A percentile compares a stretch with the other conserved stretches of the same genome.
Evolutionary conservation across 2,888 invertebrate genomes (phyloP).

Genomic region (Acronicta leporina): DNA sequence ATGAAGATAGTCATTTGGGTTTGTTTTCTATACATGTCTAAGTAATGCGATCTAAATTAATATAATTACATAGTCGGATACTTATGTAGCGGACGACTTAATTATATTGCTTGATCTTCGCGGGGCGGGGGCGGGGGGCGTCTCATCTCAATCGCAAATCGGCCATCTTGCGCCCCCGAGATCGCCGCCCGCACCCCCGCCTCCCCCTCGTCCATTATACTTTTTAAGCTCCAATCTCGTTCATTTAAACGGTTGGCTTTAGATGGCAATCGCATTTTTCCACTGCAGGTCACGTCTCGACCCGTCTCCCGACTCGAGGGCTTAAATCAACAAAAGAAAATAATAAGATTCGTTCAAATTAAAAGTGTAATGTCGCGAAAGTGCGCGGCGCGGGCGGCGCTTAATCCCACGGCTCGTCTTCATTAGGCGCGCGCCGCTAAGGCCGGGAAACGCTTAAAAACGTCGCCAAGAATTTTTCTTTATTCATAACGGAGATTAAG

Average conservation of each 20-base stretch:
- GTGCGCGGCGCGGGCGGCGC: slow-evolving; percentile 69
- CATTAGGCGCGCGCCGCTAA: slow-evolving; percentile 79
- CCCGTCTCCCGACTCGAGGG: slow-evolving; percentile 89
- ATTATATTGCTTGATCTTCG: slow-evolving; percentile 87
- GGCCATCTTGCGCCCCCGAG: slow-evolving; percentile 88
- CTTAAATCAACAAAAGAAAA: slow-evolving; percentile 92
- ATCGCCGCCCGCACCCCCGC: slow-evolving; percentile 85
- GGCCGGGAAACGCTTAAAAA: slow-evolving; percentile 80
- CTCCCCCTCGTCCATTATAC: slow-evolving; percentile 90
- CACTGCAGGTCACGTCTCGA: slow-evolving; percentile 91
- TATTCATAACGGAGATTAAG: slow-evolving; percentile 89
- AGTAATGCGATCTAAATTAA: slow-evolving; percentile 37
- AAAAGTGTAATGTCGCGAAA: slow-evolving; percentile 91
- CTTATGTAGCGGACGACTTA: slow-evolving; percentile 79
- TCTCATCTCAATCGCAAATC: slow-evolving; percentile 89
- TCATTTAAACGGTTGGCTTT: slow-evolving; percentile 93
- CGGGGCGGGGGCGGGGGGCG: slow-evolving; percentile 75
- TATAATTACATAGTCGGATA: slow-evolving; percentile 57
- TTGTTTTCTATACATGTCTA: slow-evolving; percentile 3
- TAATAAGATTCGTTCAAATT: slow-evolving; percentile 93
- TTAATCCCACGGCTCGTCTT: slow-evolving; percentile 84
- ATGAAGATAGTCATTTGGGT: background rate
- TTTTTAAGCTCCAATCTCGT: slow-evolving; percentile 93
- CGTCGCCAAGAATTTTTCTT: slow-evolving; percentile 86
- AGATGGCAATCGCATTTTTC: slow-evolving; percentile 92